Evolutionary conservation across 2,888 invertebrate species (phyloP), one percentile per base, ranked within the genome.

Genomic region (Eumerus sabulonum): DNA sequence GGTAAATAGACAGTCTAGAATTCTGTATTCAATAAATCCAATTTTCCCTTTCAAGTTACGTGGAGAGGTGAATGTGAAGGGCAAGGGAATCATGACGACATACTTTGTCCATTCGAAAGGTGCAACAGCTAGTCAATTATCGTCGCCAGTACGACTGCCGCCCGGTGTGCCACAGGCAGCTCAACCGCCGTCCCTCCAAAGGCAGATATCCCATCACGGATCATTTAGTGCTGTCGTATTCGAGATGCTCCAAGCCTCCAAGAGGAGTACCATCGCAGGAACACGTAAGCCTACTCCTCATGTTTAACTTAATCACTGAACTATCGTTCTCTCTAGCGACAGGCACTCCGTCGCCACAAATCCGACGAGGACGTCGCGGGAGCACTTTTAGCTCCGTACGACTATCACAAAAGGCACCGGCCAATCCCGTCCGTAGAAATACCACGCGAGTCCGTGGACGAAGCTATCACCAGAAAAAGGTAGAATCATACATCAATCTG

Each of bases 21-120:
- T 18, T 44, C 12, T 1, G 27, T 36, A n/a, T 36, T 11, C 13
- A 12, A 14, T 14, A 18, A 17, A n/a, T n/a, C n/a, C n/a, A n/a
- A n/a, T n/a, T 14, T 11, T 9, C n/a, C 14, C 1, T 48, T 14
- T 38, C 18, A 87, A 97, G 96, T 92, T 92, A 84, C 92, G 98
- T n/a, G 98, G 98, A 0, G 90, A 93, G 66, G 93, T 98, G 67
- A 94, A 94, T 76, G 98, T 98, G 27, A 98, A 98, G 87, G 98
- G 98, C 73, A 98, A 98, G 89, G 98, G 98, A 0, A 93, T 93
- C 82, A 98, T 98, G 98, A 94, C 96, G 88, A 98, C 98, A n/a
- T 97, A 94, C 90, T 97, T 95, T 90, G 95, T 98, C 60, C 89
- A 92, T 56, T 94, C 94, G 14, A 92, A 92, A 63, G 89, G 87